Evolutionary conservation across 2,113 vertebrate species (phyloP).

Genomic region (Xyliphius kryptos): DNA sequence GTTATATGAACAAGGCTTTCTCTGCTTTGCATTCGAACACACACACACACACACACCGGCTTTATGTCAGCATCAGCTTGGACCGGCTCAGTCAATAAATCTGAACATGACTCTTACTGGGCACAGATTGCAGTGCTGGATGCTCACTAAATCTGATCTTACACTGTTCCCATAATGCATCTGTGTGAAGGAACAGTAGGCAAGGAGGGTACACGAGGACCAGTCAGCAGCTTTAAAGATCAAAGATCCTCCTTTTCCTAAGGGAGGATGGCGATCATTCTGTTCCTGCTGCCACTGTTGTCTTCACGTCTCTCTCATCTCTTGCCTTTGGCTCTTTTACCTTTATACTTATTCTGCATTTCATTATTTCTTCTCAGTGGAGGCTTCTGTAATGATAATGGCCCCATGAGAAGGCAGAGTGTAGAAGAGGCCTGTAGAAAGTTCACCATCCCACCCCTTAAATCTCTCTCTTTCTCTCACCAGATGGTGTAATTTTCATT

Average conservation of each 20-base stretch:
- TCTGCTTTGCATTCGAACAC: too few relatives aligned
- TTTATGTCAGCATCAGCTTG: slow-evolving; percentile 7
- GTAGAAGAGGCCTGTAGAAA: slow-evolving; percentile 19
- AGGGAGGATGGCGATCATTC: too few relatives aligned
- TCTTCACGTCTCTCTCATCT: background rate
- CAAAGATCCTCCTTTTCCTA: background rate
- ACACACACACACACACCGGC: too few relatives aligned
- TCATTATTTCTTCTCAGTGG: slow-evolving; percentile 42
- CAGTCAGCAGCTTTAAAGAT: background rate
- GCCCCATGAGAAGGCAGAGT: slow-evolving; percentile 44
- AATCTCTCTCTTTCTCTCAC: slow-evolving; percentile 2
- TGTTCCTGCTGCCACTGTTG: background rate
- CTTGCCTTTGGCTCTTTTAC: background rate
- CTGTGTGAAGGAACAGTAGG: background rate
- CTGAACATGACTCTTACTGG: slow-evolving; percentile 14
- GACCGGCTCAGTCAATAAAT: background rate
- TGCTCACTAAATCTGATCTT: slow-evolving; percentile 2
- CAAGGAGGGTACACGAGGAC: background rate
- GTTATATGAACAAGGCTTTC: too few relatives aligned
- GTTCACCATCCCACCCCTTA: background rate
- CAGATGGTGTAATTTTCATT: slow-evolving; percentile 30
- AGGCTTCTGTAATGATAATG: slow-evolving; percentile 45
- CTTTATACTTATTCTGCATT: background rate
- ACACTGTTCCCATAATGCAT: slow-evolving; percentile 8
- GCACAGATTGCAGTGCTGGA: background rate